Evolutionary conservation across 1,140 invertebrate genomes (phyloP).

Genomic region (Anoplophora glabripennis): DNA sequence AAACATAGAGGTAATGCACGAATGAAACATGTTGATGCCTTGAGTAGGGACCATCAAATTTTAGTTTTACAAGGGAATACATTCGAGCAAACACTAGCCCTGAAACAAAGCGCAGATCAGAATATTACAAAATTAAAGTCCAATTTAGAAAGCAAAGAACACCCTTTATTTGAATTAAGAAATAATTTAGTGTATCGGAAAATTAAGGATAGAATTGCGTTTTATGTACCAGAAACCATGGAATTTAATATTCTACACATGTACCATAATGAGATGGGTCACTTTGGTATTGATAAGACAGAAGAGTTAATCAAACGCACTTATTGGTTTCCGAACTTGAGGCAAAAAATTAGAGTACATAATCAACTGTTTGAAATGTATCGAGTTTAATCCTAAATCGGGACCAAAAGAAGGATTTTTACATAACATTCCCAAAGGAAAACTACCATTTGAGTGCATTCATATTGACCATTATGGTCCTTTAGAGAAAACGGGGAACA

Average conservation of each 20-base stretch:
- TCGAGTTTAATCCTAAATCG: constrained; percentile 2
- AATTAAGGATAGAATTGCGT: too few species aligned
- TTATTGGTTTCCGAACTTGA: constrained; percentile 17
- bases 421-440: constrained; percentile 36
- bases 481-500: constrained; percentile 10
- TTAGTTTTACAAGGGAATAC: too few species aligned
- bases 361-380: constrained; percentile 22
- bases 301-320: background rate
- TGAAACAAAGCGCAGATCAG: too few species aligned
- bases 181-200: too few species aligned
- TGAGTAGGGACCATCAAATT: too few species aligned
- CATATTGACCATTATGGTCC: constrained; percentile 44
- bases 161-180: too few species aligned
- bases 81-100: too few species aligned
- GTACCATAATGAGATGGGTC: background rate
- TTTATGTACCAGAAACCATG: too few species aligned
- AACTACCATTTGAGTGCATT: constrained; percentile 35
- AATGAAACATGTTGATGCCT: too few species aligned
- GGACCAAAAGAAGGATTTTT: constrained; percentile 19
- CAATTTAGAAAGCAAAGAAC: too few species aligned
- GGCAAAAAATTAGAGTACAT: constrained; percentile 14
- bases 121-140: too few species aligned
- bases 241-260: background rate
- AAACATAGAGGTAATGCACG: too few species aligned
- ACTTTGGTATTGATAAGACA: background rate